Conservation (phyloP, 64 coral and sea anemone species). For the Pocillopora damicornis region DNA sequence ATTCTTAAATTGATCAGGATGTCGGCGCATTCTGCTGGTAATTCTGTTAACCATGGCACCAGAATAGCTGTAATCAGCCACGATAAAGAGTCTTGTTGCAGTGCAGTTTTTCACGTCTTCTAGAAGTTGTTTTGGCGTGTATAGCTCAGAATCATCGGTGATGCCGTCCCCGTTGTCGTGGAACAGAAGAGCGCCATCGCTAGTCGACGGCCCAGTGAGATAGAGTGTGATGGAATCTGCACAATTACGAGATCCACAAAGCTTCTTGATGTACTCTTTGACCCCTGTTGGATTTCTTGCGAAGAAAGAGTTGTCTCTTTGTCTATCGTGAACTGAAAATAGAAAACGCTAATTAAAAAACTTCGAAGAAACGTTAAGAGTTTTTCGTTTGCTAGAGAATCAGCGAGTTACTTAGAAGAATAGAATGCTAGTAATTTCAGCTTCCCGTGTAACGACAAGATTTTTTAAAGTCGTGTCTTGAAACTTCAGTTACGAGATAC, state of each 20-base stretch:
- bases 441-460: too few relatives aligned
- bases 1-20: conserved; percentile 34
- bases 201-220: conserved; percentile 73
- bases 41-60: conserved; percentile 71
- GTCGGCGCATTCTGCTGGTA: not conserved
- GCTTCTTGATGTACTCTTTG: conserved; percentile 54
- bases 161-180: conserved; percentile 82
- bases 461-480: too few relatives aligned
- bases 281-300: conserved; percentile 54
- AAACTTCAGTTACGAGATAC: too few relatives aligned
- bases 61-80: conserved; percentile 97
- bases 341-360: not conserved
- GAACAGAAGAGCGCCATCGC: conserved; percentile 84
- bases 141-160: conserved; percentile 77
- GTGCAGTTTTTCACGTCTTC: conserved; percentile 72
- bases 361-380: too few relatives aligned
- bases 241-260: conserved; percentile 53
- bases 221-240: conserved; percentile 83
- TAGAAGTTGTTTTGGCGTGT: conserved; percentile 60
- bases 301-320: conserved; percentile 13
- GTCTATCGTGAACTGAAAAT: not conserved
- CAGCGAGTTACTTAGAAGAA: too few relatives aligned
- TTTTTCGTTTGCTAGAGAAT: not conserved
- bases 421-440: too few relatives aligned
- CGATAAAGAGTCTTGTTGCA: conserved; percentile 66